Conservation (phyloP, 2,797 vertebrate species). For the Tadarida brasiliensis region DNA sequence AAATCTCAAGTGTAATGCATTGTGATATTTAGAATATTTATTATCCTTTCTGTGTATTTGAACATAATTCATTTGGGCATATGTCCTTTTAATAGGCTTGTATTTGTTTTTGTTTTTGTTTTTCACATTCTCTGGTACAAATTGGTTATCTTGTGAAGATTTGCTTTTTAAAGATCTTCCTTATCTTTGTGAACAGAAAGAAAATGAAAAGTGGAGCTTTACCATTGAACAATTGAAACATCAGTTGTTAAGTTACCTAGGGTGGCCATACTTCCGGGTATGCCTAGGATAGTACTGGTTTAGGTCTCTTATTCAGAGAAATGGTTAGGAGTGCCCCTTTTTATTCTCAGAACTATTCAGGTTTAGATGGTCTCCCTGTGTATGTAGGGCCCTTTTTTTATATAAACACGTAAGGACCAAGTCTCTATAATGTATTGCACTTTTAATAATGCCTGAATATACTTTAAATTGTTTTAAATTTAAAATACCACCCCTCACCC, state of each 20-base stretch:
- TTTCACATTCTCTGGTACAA: background rate
- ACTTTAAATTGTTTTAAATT: constrained; percentile 8
- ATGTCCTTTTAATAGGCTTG: background rate
- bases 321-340: background rate
- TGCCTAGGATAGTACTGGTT: background rate
- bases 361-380: background rate
- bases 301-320: background rate
- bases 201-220: background rate
- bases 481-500: background rate
- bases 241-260: background rate
- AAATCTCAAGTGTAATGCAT: background rate
- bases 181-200: constrained; percentile 1
- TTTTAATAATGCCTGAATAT: background rate
- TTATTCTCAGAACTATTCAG: background rate
- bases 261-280: background rate
- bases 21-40: background rate
- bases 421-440: background rate
- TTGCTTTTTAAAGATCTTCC: background rate
- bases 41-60: background rate
- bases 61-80: background rate
- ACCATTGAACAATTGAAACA: background rate
- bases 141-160: background rate
- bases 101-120: background rate
- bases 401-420: background rate
- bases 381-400: background rate